Evolutionary conservation across 2,888 invertebrate genomes (phyloP), one percentile per base, ranked within the genome.

Genomic region (Platypus cylindrus): DNA sequence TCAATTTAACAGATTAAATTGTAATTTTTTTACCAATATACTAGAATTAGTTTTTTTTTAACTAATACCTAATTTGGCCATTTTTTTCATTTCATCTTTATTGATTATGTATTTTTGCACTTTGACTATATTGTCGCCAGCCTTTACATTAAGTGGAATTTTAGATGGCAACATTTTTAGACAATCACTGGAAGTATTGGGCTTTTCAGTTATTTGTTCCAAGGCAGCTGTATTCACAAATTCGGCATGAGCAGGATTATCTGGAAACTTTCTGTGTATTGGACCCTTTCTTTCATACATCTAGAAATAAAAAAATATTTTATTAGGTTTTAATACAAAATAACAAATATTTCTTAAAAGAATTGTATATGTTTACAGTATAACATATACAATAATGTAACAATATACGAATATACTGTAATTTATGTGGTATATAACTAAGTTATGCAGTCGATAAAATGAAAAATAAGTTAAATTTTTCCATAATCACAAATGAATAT

Each of bases 51-150:
- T n/a, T n/a, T n/a, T n/a, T n/a, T n/a, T n/a, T n/a, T n/a, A n/a
- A n/a, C n/a, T n/a, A n/a, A n/a, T 71, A n/a, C 75, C 77, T 45
- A 75, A 66, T 48, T 72, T 73, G 2, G 73, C 68, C 71, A 77
- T 74, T 3, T 68, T 70, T 43, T 72, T 73, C 13, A 75, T 72
- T 52, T 77, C 73, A 1, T 74, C 71, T 56, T 75, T 76, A 5
- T 75, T 73, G 65, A 78, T 68, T 2, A 73, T 69, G 25, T 76
- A 70, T 53, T 73, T 75, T 55, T 76, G 73, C 7, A 77, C 73
- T 48, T 72, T 69, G 0, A 75, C 71, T 23, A 71, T 62, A 49
- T 71, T 73, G 48, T 72, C 68, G 22, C 73, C 75, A 14, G 73
- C 66, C 54, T 68, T 70, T 68, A 67, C 72, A 51, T 62, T 58